A percentile compares a stretch with the other conserved stretches of the same genome.
Conservation (phyloP, 1,140 invertebrate species). For the Saccostrea glomerata region DNA sequence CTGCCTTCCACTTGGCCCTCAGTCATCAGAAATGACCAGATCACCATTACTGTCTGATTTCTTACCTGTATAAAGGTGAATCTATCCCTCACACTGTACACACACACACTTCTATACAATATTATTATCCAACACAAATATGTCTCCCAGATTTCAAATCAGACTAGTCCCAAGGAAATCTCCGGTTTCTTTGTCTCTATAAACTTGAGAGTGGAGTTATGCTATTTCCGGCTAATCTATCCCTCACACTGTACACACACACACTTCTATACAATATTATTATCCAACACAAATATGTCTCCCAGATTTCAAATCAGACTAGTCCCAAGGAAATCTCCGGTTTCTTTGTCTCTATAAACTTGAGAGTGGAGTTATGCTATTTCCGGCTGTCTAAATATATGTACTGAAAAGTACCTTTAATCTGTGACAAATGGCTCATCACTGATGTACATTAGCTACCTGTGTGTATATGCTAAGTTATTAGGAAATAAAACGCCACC, state of each 20-base stretch:
- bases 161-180: neutral
- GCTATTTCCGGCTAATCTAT: conserved; percentile 18
- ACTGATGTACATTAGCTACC: conserved; percentile 36
- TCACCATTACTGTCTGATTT: neutral
- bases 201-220: neutral
- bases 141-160: neutral
- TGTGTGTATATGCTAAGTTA: neutral
- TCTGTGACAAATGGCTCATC: conserved; percentile 9
- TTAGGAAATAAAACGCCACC: conserved; percentile 23
- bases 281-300: neutral
- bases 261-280: conserved; percentile 7
- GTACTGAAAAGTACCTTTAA: conserved; percentile 1
- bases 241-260: neutral
- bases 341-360: conserved; percentile 13
- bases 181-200: neutral
- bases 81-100: neutral
- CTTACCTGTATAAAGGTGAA: conserved; percentile 12
- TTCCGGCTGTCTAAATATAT: neutral
- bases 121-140: neutral
- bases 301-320: neutral
- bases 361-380: neutral
- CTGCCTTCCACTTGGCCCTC: neutral
- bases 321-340: neutral
- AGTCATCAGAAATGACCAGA: neutral
- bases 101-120: neutral